phyloP scores from a whole-genome alignment of 2,888 invertebrate species.

The Pyrocoelia pectoralis region DNA sequence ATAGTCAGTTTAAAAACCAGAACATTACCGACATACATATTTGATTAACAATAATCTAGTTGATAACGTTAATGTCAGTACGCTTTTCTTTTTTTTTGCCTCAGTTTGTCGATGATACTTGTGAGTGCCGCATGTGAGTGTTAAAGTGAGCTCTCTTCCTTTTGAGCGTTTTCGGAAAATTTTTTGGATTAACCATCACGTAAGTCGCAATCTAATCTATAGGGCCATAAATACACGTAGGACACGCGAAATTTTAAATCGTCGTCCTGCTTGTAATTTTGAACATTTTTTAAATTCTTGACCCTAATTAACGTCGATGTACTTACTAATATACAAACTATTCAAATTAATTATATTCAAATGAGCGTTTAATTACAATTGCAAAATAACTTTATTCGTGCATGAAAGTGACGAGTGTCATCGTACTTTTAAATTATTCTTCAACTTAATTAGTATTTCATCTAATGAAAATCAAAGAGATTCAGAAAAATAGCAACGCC shows the following conservation, averaged over 20 bases:
- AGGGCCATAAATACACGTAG: no score
- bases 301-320: neutral
- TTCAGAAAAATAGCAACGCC: neutral
- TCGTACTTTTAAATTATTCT: conserved; percentile 2
- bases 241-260: no score
- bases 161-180: no score
- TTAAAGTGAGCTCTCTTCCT: neutral
- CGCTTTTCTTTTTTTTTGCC: conserved; percentile 15
- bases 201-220: no score
- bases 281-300: neutral
- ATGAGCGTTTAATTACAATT: conserved; percentile 1
- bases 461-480: conserved; percentile 4
- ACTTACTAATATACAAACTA: neutral
- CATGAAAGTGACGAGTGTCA: conserved; percentile 3
- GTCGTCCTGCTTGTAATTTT: no score
- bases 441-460: neutral
- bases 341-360: neutral
- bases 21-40: conserved; percentile 20
- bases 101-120: conserved; percentile 19
- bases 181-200: no score
- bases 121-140: neutral
- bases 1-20: conserved; percentile 14
- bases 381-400: neutral
- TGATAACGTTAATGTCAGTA: conserved; percentile 25
- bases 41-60: conserved; percentile 25